phyloP scores from a whole-genome alignment of 2,113 vertebrate species.

The Fregetta grallaria region DNA sequence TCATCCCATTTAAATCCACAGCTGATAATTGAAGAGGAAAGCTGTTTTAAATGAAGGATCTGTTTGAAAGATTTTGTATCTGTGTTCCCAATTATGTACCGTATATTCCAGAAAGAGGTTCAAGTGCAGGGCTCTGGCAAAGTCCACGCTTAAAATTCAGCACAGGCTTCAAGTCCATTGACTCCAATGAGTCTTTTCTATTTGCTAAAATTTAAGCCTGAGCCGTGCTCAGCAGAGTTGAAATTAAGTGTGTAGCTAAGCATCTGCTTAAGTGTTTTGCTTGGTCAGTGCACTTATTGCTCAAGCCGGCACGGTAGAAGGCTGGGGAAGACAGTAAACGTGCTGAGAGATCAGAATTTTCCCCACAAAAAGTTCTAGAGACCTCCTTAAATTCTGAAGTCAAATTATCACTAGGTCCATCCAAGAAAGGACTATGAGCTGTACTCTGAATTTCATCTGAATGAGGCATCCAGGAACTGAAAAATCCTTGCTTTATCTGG shows the following conservation, averaged over 20 bases:
- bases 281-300: not conserved
- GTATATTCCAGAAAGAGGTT: slow-evolving; percentile 14
- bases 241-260: not conserved
- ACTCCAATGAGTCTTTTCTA: not conserved
- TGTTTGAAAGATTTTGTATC: not conserved
- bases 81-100: not conserved
- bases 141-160: not conserved
- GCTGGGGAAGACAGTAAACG: not conserved
- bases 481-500: not conserved
- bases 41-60: slow-evolving; percentile 53
- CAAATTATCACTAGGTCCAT: not conserved
- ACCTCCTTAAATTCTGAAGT: not conserved
- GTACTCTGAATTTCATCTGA: not conserved
- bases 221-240: not conserved
- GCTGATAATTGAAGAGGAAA: slow-evolving; percentile 40
- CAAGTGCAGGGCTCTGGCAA: not conserved
- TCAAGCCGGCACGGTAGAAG: not conserved
- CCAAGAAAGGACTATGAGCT: not conserved
- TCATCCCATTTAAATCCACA: not conserved
- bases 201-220: not conserved
- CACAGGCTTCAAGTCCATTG: not conserved
- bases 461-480: slow-evolving; percentile 17
- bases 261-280: not conserved
- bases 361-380: not conserved
- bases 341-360: not conserved